Conservation (phyloP, 2,113 vertebrate genomes). For the Hippocampus comes region DNA sequence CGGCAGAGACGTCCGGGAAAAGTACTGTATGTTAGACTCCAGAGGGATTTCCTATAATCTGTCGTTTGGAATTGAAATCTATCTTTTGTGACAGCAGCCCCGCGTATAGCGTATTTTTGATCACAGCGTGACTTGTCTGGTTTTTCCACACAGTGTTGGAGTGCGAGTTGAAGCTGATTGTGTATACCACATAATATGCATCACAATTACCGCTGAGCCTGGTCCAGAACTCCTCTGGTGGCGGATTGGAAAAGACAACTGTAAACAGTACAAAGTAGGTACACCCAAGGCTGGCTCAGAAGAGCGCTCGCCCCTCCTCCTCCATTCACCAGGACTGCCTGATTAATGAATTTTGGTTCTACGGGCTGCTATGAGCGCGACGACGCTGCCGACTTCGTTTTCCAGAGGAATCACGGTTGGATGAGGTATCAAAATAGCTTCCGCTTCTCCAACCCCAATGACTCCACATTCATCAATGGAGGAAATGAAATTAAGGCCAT, state of each 20-base stretch:
- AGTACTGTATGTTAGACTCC: not conserved
- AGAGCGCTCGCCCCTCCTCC: not conserved
- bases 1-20: too few species aligned
- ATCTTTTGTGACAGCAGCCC: not conserved
- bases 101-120: not conserved
- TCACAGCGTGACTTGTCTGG: not conserved
- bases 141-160: not conserved
- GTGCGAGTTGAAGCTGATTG: not conserved
- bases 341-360: not conserved
- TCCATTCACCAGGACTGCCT: slow-evolving; percentile 11
- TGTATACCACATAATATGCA: not conserved
- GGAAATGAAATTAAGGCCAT: slow-evolving; percentile 59
- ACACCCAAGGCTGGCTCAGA: slow-evolving; percentile 5
- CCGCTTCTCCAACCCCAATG: slow-evolving; percentile 37
- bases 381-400: slow-evolving; percentile 41
- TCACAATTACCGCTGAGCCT: not conserved
- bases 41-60: not conserved
- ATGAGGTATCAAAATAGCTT: slow-evolving; percentile 59
- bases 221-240: slow-evolving; percentile 5
- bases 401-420: slow-evolving; percentile 49
- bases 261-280: slow-evolving; percentile 14
- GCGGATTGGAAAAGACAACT: slow-evolving; percentile 13
- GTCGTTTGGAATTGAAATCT: not conserved
- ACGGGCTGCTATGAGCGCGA: slow-evolving; percentile 25
- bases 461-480: slow-evolving; percentile 62